A percentile compares a stretch with the other conserved stretches of the same genome.
Conservation (phyloP, 37 sponge, comb jelly and placozoan genomes). For the Tethya wilhelma region DNA sequence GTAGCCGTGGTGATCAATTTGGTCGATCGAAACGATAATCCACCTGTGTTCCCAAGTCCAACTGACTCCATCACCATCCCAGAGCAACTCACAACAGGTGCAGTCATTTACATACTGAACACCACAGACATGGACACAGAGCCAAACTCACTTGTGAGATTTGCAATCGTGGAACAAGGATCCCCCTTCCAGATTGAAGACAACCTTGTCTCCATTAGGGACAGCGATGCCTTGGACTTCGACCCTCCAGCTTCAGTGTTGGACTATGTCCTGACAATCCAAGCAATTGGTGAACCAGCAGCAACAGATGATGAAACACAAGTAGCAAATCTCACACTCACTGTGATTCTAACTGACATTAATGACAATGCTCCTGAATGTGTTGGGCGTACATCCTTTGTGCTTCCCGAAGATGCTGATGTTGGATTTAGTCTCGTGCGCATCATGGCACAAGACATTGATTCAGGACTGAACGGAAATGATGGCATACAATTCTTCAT, state of each 20-base stretch:
- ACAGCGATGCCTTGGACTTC: slow-evolving; percentile 42
- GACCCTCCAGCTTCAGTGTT: slow-evolving; percentile 16
- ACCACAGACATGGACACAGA: slow-evolving; percentile 68
- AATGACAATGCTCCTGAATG: slow-evolving; percentile 77
- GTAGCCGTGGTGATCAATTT: slow-evolving; percentile 54
- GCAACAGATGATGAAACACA: slow-evolving; percentile 46
- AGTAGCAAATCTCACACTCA: slow-evolving; percentile 46
- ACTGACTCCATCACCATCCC: slow-evolving; percentile 25
- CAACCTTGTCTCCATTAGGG: slow-evolving; percentile 25
- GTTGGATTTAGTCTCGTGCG: slow-evolving; percentile 3
- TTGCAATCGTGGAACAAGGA: slow-evolving; percentile 13
- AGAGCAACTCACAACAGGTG: slow-evolving; percentile 35
- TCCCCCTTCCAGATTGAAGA: slow-evolving; percentile 59
- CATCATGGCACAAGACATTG: slow-evolving; percentile 48
- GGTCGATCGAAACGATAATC: slow-evolving; percentile 64
- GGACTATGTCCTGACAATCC: slow-evolving; percentile 24
- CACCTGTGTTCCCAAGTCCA: slow-evolving; percentile 55
- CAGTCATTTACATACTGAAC: slow-evolving; percentile 28
- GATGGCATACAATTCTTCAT: slow-evolving; percentile 2
- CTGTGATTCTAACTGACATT: slow-evolving; percentile 50
- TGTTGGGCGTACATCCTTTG: slow-evolving; percentile 17
- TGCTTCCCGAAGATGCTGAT: slow-evolving; percentile 27
- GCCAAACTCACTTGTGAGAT: slow-evolving; percentile 44
- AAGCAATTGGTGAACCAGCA: slow-evolving; percentile 57
- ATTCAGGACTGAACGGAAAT: slow-evolving; percentile 57